phyloP scores from a whole-genome alignment of 2,888 invertebrate genomes.

The Volucella bombylans region DNA sequence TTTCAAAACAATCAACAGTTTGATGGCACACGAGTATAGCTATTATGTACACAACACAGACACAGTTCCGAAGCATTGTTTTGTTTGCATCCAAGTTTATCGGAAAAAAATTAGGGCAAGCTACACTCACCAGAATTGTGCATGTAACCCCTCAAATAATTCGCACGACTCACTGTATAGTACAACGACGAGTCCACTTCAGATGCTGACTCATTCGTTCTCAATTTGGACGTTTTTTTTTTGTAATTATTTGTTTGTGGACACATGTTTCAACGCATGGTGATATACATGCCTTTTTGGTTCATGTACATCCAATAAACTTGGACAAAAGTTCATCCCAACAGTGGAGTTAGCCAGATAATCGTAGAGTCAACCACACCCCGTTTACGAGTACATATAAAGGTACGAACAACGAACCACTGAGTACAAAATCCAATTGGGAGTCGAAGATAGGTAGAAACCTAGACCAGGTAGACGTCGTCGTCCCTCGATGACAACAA shows the following conservation, averaged over 20 bases:
- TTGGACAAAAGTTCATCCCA: constrained; percentile 8
- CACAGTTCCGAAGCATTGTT: no score
- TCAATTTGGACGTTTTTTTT: constrained; percentile 25
- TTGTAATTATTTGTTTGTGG: not conserved
- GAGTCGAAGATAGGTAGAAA: not conserved
- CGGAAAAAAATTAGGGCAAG: no score
- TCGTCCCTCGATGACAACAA: constrained; percentile 46
- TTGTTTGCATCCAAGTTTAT: no score
- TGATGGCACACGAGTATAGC: no score
- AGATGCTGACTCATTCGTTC: constrained; percentile 54
- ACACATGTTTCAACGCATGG: constrained; percentile 20
- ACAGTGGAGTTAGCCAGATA: constrained; percentile 42
- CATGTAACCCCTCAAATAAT: not conserved
- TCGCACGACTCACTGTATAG: constrained; percentile 50
- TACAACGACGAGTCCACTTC: constrained; percentile 15
- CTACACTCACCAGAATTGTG: not conserved
- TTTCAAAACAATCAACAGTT: no score
- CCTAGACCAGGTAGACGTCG: constrained; percentile 25
- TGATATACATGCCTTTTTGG: not conserved
- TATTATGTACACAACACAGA: no score
- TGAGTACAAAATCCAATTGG: constrained; percentile 13
- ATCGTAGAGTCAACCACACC: constrained; percentile 51
- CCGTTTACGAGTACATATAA: constrained; percentile 24
- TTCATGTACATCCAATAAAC: not conserved
- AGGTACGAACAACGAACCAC: no score